Percentiles rank a stretch among this genome's conserved stretches.
Evolutionary conservation across 1,140 invertebrate genomes (phyloP).

Genomic region (Drosophila dunni): DNA sequence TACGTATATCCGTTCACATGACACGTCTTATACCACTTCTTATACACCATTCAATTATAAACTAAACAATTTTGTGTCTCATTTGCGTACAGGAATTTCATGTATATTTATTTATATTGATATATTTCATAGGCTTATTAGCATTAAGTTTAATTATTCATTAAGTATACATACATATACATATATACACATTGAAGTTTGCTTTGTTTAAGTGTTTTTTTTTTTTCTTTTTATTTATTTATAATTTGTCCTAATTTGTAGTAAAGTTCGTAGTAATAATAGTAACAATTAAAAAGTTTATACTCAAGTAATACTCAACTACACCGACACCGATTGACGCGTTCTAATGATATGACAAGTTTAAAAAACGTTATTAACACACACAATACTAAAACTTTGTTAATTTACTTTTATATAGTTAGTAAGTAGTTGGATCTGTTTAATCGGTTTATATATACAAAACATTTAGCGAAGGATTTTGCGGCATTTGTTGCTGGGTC

Average conservation of each 20-base stretch:
- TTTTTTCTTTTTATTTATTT: background rate
- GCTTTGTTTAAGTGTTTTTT: slow-evolving; percentile 2
- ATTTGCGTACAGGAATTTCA: slow-evolving; percentile 32
- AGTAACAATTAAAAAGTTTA: background rate
- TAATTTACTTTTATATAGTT: slow-evolving; percentile 13
- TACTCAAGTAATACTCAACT: slow-evolving; percentile 37
- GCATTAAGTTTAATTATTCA: slow-evolving; percentile 29
- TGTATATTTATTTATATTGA: slow-evolving; percentile 12
- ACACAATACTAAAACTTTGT: slow-evolving; percentile 38
- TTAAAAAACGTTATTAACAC: slow-evolving; percentile 29
- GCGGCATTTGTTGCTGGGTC: slow-evolving; percentile 8
- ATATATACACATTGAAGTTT: slow-evolving; percentile 54
- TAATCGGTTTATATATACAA: slow-evolving; percentile 65
- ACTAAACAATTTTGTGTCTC: slow-evolving; percentile 10
- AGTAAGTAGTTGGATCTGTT: slow-evolving; percentile 18
- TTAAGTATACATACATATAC: slow-evolving; percentile 47
- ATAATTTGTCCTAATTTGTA: slow-evolving; percentile 14
- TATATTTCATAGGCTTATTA: slow-evolving; percentile 48
- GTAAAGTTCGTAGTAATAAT: slow-evolving; percentile 10
- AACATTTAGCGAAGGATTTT: slow-evolving; percentile 55
- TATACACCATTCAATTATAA: background rate
- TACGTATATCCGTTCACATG: background rate
- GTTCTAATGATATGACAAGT: slow-evolving; percentile 54
- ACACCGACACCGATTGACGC: slow-evolving; percentile 45
- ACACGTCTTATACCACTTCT: background rate